These are phyloP conservation scores for Saxidomus purpurata DNA, from an alignment of 1,140 invertebrate genomes.

Conservation along the genomic window DNA sequence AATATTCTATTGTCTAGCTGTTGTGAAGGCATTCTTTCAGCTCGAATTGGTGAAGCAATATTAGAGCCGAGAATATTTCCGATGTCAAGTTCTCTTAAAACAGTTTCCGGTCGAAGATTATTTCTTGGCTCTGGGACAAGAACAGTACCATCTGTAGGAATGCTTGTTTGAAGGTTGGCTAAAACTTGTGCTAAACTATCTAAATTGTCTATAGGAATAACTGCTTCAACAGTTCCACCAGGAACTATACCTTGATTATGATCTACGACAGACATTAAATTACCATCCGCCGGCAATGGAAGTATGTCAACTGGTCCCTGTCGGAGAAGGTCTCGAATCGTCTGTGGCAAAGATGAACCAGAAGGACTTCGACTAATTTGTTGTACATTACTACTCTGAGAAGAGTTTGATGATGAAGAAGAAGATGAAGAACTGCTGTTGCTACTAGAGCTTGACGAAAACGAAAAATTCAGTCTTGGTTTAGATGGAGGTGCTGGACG, in stretches of 20 bases:
- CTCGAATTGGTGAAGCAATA: neutral
- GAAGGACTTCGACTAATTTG: neutral
- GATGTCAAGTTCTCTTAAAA: constrained; percentile 38
- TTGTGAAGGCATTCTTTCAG: neutral
- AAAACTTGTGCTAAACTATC: constrained; percentile 48
- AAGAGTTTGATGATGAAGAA: constrained; percentile 35
- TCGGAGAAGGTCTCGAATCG: neutral
- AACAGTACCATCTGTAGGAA: constrained; percentile 17
- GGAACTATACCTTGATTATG: constrained; percentile 22
- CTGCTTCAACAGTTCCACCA: constrained; percentile 42
- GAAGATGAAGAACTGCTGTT: constrained; percentile 55
- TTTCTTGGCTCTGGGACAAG: constrained; percentile 18
- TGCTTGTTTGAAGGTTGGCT: constrained; percentile 4
- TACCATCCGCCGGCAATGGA: neutral
- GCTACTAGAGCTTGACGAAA: constrained; percentile 27
- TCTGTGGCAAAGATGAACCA: neutral
- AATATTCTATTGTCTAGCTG: neutral
- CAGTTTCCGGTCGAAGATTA: neutral
- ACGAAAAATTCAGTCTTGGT: constrained; percentile 42
- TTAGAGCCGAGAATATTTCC: constrained; percentile 51
- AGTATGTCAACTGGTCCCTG: constrained; percentile 13
- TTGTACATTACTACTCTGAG: neutral
- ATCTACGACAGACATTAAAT: neutral
- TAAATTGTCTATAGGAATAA: constrained; percentile 47
- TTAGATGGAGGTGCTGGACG: constrained; percentile 47